phyloP scores from a whole-genome alignment of 2,113 vertebrate genomes.

The Haplochromis vanheusdeni region DNA sequence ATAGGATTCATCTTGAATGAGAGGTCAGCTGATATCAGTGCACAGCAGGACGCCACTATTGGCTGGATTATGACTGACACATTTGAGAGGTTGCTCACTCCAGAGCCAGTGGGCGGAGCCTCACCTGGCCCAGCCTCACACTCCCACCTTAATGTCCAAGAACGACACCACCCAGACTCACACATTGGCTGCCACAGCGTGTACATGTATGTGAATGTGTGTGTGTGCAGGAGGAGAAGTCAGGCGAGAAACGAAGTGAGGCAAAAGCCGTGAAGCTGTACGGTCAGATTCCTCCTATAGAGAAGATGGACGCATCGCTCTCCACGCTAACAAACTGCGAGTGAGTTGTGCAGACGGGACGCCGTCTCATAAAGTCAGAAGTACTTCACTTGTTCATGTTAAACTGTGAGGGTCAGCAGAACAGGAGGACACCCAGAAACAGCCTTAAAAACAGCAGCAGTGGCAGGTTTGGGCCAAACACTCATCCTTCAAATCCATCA shows the following conservation, averaged over 20 bases:
- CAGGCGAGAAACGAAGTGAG: conserved; percentile 81
- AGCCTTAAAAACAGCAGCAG: background rate
- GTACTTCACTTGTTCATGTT: background rate
- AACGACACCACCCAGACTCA: background rate
- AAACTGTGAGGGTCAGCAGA: background rate
- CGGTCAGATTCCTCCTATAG: conserved; percentile 86
- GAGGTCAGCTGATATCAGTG: background rate
- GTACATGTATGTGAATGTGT: background rate
- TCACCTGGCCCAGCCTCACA: background rate
- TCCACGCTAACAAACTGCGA: conserved; percentile 85
- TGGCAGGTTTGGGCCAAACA: background rate
- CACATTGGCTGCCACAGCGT: background rate
- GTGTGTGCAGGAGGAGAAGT: conserved; percentile 81
- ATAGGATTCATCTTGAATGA: background rate
- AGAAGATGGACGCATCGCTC: conserved; percentile 91
- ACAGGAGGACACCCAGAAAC: background rate
- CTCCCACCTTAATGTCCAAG: background rate
- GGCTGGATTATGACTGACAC: fast-evolving
- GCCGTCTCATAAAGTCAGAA: background rate
- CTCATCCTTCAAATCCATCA: background rate
- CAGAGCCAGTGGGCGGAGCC: background rate
- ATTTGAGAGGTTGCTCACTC: background rate
- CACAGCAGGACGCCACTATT: background rate
- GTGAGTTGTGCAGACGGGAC: conserved; percentile 67
- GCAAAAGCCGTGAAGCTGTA: conserved; percentile 89